phyloP scores from a whole-genome alignment of 2,113 vertebrate genomes.

The Ahaetulla prasina region DNA sequence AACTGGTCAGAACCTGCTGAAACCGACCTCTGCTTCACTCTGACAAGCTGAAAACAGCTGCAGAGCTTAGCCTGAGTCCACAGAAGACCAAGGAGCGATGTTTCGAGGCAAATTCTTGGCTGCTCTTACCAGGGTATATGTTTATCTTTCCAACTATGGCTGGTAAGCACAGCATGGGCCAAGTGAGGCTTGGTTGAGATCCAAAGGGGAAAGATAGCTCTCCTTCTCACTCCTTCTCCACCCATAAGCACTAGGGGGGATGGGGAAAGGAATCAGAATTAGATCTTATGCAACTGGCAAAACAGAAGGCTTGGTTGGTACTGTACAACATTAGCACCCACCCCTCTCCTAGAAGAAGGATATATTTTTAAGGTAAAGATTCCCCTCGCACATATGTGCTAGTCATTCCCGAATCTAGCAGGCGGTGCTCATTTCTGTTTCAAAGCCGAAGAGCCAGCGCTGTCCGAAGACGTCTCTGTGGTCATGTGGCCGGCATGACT shows the following conservation, averaged over 20 bases:
- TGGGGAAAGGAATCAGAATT: background rate
- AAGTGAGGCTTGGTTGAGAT: background rate
- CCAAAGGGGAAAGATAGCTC: background rate
- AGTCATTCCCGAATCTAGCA: too few relatives aligned
- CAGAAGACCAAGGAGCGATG: background rate
- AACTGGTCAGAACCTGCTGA: too few relatives aligned
- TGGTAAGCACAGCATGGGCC: background rate
- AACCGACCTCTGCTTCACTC: too few relatives aligned
- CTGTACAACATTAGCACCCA: too few relatives aligned
- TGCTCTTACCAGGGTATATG: background rate
- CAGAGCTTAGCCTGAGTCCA: background rate
- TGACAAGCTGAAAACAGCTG: conserved; percentile 2
- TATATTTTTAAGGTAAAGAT: too few relatives aligned
- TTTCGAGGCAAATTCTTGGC: background rate
- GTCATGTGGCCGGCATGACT: too few relatives aligned
- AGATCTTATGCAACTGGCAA: background rate
- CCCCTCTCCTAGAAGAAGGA: too few relatives aligned
- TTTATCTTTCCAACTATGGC: background rate
- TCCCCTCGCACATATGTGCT: too few relatives aligned
- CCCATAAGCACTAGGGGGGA: background rate
- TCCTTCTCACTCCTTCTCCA: background rate
- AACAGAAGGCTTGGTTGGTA: background rate
- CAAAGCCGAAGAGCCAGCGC: too few relatives aligned
- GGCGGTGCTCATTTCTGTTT: too few relatives aligned
- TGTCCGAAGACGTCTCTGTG: too few relatives aligned